Conservation (phyloP, 2,797 vertebrate species). For the Valencia hispanica region DNA sequence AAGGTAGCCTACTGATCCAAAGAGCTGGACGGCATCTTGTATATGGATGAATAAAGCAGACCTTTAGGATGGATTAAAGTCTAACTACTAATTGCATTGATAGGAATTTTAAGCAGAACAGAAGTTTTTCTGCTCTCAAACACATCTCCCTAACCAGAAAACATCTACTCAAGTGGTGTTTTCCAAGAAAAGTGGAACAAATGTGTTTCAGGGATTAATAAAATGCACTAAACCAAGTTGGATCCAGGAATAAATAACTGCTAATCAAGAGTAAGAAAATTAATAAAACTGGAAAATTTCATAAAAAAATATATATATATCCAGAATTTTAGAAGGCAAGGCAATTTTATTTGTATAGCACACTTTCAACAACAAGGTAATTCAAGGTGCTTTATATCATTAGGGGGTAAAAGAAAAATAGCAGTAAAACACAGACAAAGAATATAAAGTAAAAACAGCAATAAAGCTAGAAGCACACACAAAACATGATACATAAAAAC, state of each 20-base stretch:
- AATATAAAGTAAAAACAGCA: too few species aligned
- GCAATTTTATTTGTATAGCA: too few species aligned
- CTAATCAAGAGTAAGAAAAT: background rate
- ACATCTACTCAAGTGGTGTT: background rate
- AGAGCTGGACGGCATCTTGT: background rate
- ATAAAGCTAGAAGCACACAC: too few species aligned
- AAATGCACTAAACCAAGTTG: background rate
- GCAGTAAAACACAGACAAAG: too few species aligned
- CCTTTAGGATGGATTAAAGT: background rate
- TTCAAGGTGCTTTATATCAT: too few species aligned
- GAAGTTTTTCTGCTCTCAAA: background rate
- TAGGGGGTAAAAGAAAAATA: too few species aligned
- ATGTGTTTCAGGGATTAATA: background rate
- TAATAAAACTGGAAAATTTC: background rate
- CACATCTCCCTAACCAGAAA: background rate
- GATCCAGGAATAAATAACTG: background rate
- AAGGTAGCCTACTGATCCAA: conserved; percentile 33
- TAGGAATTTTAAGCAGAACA: background rate
- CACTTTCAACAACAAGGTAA: too few species aligned
- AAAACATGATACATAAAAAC: too few species aligned
- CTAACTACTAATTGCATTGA: background rate
- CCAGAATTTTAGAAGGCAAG: background rate
- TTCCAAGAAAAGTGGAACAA: background rate
- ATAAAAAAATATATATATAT: background rate
- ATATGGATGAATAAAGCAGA: background rate